Base-by-base conservation (phyloP, 2,797 vertebrate species). In the Smutsia temminckii region DNA sequence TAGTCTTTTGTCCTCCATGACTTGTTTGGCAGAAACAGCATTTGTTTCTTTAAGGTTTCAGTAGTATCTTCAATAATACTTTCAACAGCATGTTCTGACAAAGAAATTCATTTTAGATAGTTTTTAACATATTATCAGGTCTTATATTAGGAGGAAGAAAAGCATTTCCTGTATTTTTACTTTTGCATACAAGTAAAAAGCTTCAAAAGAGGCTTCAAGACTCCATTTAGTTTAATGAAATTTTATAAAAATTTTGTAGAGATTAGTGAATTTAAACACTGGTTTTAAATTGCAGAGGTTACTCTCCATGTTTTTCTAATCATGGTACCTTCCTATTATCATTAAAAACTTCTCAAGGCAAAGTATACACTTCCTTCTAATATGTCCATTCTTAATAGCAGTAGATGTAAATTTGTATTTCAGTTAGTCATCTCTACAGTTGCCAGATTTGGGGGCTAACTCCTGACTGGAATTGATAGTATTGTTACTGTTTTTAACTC, bases 21-120 rank as follows among this genome's bases (percentile, higher is more conserved):
- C 72, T 29, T 96, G 46, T 92, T 61, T 37, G 37, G 37, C 37
- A 37, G 37, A 37, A 51, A 80, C 0, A 18, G 34, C 57, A 69
- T 16, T 93, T 78, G 37, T 72, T 92, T 88, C 63, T 95, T 92
- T 9, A 85, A 40, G 40, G 53, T 71, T 90, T 91, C 37, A 64
- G 37, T 13, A 68, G 61, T 55, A 66, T n/a, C 32, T 83, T 88
- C 46, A 85, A 32, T 61, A 86, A 94, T 95, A 78, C 46, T 75
- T 94, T 80, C 59, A 74, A 81, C 42, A 91, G 64, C 17, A 92
- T 79, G 85, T 95, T 92, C 61, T 92, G 85, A 93, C 29, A 95
- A 91, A 89, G 53, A 93, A 91, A 74, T 10, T 87, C 20, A 68
- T 95, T 88, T 89, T 81, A 83, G 59, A 75, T 49, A 90, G 49